Evolutionary conservation across 2,113 vertebrate species (phyloP).

Genomic region (Zapus hudsonius): DNA sequence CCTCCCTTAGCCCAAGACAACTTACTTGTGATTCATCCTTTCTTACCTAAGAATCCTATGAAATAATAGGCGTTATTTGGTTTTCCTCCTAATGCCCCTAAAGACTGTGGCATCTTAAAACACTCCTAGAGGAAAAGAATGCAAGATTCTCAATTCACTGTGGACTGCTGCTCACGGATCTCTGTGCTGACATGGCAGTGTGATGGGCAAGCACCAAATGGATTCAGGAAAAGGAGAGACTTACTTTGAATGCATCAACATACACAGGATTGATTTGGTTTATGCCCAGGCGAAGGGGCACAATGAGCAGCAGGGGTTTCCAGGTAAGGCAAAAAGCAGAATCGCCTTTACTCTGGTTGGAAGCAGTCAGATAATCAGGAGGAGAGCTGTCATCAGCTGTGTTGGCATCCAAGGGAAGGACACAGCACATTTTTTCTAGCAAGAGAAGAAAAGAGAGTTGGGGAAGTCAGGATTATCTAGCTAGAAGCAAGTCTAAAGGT

Average conservation of each 20-base stretch:
- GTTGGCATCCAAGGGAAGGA: slow-evolving; percentile 73
- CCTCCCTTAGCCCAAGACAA: slow-evolving; percentile 63
- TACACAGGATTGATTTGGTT: slow-evolving; percentile 94
- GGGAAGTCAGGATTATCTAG: not conserved
- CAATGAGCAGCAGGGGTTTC: slow-evolving; percentile 92
- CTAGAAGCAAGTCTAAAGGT: not conserved
- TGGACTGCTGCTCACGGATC: slow-evolving; percentile 67
- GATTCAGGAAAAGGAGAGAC: not conserved
- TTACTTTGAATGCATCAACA: slow-evolving; percentile 91
- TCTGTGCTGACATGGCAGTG: slow-evolving; percentile 59
- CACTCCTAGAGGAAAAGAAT: slow-evolving; percentile 89
- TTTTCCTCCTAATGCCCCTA: slow-evolving; percentile 94
- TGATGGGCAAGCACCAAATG: slow-evolving; percentile 62
- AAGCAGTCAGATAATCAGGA: slow-evolving; percentile 66
- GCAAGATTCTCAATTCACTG: slow-evolving; percentile 70
- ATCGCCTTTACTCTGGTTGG: slow-evolving; percentile 67
- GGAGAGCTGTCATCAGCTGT: slow-evolving; percentile 58
- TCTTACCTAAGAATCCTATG: slow-evolving; percentile 94
- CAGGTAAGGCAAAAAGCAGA: slow-evolving; percentile 81
- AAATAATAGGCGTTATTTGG: slow-evolving; percentile 95
- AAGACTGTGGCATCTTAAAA: slow-evolving; percentile 95
- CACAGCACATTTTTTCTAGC: slow-evolving; percentile 91
- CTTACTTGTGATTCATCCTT: slow-evolving; percentile 78
- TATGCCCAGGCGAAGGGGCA: slow-evolving; percentile 92
- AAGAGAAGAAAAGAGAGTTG: slow-evolving; percentile 39